Percentiles rank a stretch among this genome's conserved stretches.
Conservation (phyloP, 2,113 vertebrate genomes). For the Calidris pugnax region DNA sequence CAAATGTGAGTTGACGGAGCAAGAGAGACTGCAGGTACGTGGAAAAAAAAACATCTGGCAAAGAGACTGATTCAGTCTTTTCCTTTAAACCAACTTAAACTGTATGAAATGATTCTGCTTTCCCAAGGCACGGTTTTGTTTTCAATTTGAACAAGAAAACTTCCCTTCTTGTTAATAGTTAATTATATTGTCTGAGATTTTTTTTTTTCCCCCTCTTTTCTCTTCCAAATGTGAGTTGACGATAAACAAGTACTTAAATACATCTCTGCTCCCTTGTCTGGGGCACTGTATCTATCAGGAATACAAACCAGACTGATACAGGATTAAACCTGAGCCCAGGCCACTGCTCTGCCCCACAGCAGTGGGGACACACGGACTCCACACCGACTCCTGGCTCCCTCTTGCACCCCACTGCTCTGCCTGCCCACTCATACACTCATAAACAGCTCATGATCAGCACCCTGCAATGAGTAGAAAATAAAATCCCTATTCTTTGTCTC, state of each 20-base stretch:
- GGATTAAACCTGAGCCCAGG: neutral
- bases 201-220: neutral
- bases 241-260: neutral
- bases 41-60: neutral
- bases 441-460: neutral
- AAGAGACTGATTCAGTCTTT: neutral
- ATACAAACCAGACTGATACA: neutral
- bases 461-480: accelerated
- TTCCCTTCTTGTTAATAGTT: no score
- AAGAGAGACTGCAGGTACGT: neutral
- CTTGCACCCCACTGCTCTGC: neutral
- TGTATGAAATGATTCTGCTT: no score
- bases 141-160: no score
- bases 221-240: neutral
- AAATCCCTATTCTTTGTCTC: neutral
- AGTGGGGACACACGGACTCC: neutral
- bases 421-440: neutral
- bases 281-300: neutral
- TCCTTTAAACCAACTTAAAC: neutral
- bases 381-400: neutral
- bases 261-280: neutral
- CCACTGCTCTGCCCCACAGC: accelerated
- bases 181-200: neutral
- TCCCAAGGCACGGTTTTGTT: no score
- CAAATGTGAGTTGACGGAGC: neutral